Base-by-base conservation (phyloP, 2,797 vertebrate species). In the Myotis vivesi region DNA sequence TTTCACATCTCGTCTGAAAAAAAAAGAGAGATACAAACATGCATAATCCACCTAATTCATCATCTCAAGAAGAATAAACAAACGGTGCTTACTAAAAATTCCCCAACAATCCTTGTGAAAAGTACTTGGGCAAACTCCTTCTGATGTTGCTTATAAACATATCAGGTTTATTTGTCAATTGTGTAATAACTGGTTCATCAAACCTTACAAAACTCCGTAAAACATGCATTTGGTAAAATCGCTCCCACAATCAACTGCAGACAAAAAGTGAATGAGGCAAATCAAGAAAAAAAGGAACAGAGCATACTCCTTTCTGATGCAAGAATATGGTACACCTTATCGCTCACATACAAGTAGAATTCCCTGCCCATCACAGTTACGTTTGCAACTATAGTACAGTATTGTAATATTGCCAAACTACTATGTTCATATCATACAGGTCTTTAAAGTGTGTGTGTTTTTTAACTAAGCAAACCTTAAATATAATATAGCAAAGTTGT, bases 1-100 rank as follows among this genome's bases (percentile, higher is more conserved):
- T 99, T 97, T 99, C 99, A 92, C 98, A 98, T 98, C 99, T 99
- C 20, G 98, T 99, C 99, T 99, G 95, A 41, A 97, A 97, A 97
- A 84, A 94, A 97, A 97, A 95, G 81, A 96, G 51, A 95, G 92
- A 86, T 2, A 97, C 25, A 98, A 84, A 98, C n/a, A 94, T 41
- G 36, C 79, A 94, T 87, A 97, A 97, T 95, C 76, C 55, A 95
- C 91, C 88, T 36, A 86, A 92, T 87, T 97, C 79, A 68, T 86
- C 73, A 68, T 15, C 66, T 44, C 11, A 8, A 25, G 15, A 66
- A 83, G 49, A 33, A 28, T 46, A 71, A 77, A 53, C 25, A 59
- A 71, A 55, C 1, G 0, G 22, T 41, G 28, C 49, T 93, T 44
- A 77, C 79, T 87, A 64, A 92, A 88, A 81, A 82, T 79, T 51